Base-by-base conservation (phyloP, 2,888 invertebrate genomes). In the Ryuthela nishihirai region DNA sequence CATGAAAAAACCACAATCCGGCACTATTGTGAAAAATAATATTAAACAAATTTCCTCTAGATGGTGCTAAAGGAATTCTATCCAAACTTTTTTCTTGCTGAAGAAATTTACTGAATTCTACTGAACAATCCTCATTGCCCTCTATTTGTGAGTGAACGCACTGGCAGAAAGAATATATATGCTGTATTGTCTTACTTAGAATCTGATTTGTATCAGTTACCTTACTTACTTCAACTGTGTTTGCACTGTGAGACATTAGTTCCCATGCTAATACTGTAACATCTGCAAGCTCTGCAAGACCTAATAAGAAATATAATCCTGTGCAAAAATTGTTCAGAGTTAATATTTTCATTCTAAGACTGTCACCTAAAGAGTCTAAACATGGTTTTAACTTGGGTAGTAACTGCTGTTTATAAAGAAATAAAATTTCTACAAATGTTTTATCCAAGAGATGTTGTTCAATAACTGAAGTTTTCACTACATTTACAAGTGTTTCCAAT, bases 1-100 rank as follows among this genome's bases (percentile, higher is more conserved):
- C 59, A 47, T 53, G 53, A 34, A 53, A 59, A 34, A 59, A 59
- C 59, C 59, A 59, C 18, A 59, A 38, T 12, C 59, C 59, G 15
- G 59, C 59, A 53, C 48, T 59, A 18, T 59, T 59, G 34, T 59
- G 59, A 15, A 59, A 59, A 38, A 59, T 40, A 12, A 43, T 21
- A 44, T 59, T 59, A 20, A 59, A 59, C 3, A 59, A 40, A 40
- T 53, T 53, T 12, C 58, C 47, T 24, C 44, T 42, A 26, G 35
- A 39, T 7, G 59, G 59, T 40, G 59, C 59, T 26, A 59, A 15
- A 5, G 59, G 59, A 7, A 48, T 18, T n/a, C 39, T 26, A 20
- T 47, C 32, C 12, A 59, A 29, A 18, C 43, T 53, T 15, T 53
- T 47, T 26, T 42, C 41, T 23, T 49, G 46, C 17, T 34, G 21